These are phyloP conservation scores for Pimephales promelas DNA, from an alignment of 2,113 vertebrate genomes.

Conservation along the genomic window DNA sequence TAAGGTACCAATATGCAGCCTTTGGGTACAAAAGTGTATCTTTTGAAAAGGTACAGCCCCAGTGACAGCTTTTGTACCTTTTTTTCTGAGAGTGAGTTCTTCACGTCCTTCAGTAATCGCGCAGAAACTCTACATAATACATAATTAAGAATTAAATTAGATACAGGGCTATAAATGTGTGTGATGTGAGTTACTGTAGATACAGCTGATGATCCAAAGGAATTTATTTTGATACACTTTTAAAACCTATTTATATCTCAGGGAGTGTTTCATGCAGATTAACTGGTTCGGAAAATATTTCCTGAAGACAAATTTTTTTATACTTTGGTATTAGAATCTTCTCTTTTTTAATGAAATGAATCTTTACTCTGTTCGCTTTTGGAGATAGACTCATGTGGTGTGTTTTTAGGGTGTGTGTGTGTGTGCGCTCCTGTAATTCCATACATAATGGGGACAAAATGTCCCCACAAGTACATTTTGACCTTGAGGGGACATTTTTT, in stretches of 20 bases:
- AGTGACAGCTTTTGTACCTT: too few relatives aligned
- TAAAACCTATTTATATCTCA: neutral
- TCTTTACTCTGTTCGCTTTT: neutral
- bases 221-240: neutral
- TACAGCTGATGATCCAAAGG: neutral
- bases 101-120: neutral
- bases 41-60: too few relatives aligned
- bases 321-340: neutral
- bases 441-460: too few relatives aligned
- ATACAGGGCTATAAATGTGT: neutral
- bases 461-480: neutral
- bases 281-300: neutral
- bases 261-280: neutral
- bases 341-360: neutral
- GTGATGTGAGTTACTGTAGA: neutral
- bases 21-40: too few relatives aligned
- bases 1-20: too few relatives aligned
- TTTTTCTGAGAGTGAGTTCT: too few relatives aligned
- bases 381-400: neutral
- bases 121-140: neutral
- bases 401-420: neutral
- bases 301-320: neutral
- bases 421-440: too few relatives aligned
- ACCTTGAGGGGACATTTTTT: too few relatives aligned
- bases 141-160: neutral